Base-by-base conservation (phyloP, 2,888 invertebrate species). In the Caenorhabditis sp. region DNA sequence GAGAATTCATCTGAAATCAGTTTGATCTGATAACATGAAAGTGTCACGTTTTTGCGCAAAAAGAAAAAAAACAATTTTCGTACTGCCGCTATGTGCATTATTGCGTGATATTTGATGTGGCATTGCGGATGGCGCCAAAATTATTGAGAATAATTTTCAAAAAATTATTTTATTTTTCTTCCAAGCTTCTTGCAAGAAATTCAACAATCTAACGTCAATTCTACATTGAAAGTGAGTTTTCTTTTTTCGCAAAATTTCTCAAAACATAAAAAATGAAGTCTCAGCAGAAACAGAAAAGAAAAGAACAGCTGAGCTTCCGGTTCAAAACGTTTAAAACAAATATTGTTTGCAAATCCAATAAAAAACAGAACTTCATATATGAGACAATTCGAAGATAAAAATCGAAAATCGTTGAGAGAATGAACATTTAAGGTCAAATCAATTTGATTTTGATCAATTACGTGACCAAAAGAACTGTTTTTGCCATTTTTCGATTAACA, bases 1-100 rank as follows among this genome's bases (percentile, higher is more conserved):
- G 80, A 12, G 74, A 69, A 58, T 80, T 80, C 80, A 80, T 57
- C 31, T 17, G 53, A 50, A 58, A 50, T 53, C 1, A 19, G 55
- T 26, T 26, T 55, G 8, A 55, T 3, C 2, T 55, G 21, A 62
- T 19, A 21, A 43, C 12, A 17, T 17, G 17, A 43, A 43, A 17
- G n/a, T n/a, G n/a, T n/a, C n/a, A n/a, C n/a, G n/a, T n/a, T n/a
- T n/a, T n/a, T n/a, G n/a, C n/a, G n/a, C n/a, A 43, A 43, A 14
- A 43, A 43, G 14, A 43, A n/a, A 51, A 2, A 51, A 51, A 23
- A 51, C 51, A 21, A 51, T 21, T 23, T 51, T 51, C 21, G 2
- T 23, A 21, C 12, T 19, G 3, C 5, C 51, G 21, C 21, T 55
- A 3, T 27, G 55, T 55, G 55, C 55, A 55, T 26, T 55, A 26